Percentiles rank a stretch among this genome's conserved stretches.
phyloP scores from a whole-genome alignment of 2,113 vertebrate species.

The Ochotona curzoniae region DNA sequence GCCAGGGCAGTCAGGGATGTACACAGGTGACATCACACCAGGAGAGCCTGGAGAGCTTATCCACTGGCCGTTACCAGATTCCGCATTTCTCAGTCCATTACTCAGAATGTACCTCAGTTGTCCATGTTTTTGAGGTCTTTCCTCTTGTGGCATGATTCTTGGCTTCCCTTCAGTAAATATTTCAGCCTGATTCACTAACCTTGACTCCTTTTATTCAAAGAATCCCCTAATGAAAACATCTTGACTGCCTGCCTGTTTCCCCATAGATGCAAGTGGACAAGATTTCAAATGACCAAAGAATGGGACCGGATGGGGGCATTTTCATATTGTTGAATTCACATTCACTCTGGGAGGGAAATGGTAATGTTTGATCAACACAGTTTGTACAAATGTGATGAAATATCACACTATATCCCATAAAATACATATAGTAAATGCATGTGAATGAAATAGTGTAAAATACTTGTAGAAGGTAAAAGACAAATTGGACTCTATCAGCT shows the following conservation, averaged over 20 bases:
- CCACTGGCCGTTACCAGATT: neutral
- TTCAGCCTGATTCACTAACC: neutral
- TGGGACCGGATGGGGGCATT: neutral
- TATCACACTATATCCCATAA: too few species aligned
- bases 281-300: neutral
- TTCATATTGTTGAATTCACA: neutral
- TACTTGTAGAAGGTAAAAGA: too few species aligned
- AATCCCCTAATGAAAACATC: neutral
- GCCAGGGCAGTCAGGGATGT: neutral
- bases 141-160: neutral
- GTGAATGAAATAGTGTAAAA: too few species aligned
- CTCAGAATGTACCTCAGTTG: neutral
- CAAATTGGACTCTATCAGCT: too few species aligned
- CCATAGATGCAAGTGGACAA: neutral
- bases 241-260: neutral
- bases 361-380: too few species aligned
- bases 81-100: neutral
- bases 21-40: neutral
- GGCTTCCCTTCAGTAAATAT: neutral
- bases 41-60: accelerated
- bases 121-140: neutral
- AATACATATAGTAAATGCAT: too few species aligned
- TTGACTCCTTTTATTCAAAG: neutral
- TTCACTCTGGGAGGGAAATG: too few species aligned
- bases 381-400: too few species aligned